Conservation (phyloP, 2,797 vertebrate species). For the Rhyacichthys aspro region DNA sequence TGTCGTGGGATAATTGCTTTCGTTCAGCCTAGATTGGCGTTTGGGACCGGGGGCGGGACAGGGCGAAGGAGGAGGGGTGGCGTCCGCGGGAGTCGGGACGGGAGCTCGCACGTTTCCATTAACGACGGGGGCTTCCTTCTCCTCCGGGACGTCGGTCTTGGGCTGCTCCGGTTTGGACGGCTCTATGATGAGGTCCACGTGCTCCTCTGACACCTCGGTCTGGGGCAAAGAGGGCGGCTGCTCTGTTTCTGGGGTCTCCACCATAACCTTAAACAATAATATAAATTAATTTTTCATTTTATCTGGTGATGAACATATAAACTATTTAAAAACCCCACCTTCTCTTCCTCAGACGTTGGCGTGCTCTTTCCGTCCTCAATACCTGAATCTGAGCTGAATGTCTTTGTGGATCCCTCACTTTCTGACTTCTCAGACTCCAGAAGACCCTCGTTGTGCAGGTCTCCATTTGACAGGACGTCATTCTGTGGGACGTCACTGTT, state of each 20-base stretch:
- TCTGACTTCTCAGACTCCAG: slow-evolving; percentile 76
- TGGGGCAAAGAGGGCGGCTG: slow-evolving; percentile 29
- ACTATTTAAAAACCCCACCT: slow-evolving; percentile 40
- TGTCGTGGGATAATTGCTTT: slow-evolving; percentile 32
- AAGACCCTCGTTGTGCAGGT: slow-evolving; percentile 53
- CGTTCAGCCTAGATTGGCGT: slow-evolving; percentile 14
- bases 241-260: slow-evolving; percentile 68
- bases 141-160: slow-evolving; percentile 1
- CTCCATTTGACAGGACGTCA: slow-evolving; percentile 32
- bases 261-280: slow-evolving; percentile 38
- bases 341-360: slow-evolving; percentile 80
- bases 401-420: slow-evolving; percentile 74
- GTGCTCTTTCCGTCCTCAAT: slow-evolving; percentile 77
- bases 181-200: slow-evolving; percentile 17
- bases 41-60: not conserved
- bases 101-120: slow-evolving; percentile 11
- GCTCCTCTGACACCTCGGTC: slow-evolving; percentile 27
- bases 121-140: not conserved
- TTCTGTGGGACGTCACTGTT: not conserved
- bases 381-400: slow-evolving; percentile 70
- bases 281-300: not conserved
- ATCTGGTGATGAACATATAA: not conserved
- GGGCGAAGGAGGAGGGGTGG: not conserved
- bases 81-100: not conserved
- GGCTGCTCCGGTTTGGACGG: slow-evolving; percentile 11